A percentile compares a stretch with the other conserved stretches of the same genome.
Conservation (phyloP, 2,888 invertebrate genomes). For the Isoperla grammatica region DNA sequence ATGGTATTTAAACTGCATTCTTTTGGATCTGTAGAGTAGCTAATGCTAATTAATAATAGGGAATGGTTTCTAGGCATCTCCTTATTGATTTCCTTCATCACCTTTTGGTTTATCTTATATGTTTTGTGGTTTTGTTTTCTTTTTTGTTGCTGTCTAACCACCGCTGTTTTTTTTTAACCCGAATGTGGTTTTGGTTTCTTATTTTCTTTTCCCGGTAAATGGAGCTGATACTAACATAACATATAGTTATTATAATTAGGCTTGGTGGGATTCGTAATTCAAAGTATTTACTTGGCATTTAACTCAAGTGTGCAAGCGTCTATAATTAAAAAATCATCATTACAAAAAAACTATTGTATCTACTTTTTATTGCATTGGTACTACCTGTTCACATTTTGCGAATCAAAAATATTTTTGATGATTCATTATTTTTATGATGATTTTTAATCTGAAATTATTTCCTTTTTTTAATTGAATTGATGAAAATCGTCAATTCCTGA, state of each 20-base stretch:
- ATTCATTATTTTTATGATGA: background rate
- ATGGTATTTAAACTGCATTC: background rate
- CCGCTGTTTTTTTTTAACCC: slow-evolving; percentile 1
- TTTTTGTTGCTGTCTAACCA: slow-evolving; percentile 13
- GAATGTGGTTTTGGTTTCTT: slow-evolving; percentile 7
- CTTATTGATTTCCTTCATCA: slow-evolving; percentile 11
- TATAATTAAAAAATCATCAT: no score
- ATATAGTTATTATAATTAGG: background rate
- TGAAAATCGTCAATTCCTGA: no score
- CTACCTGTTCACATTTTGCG: background rate
- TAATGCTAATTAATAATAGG: slow-evolving; percentile 11
- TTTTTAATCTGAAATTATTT: background rate
- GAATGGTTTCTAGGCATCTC: slow-evolving; percentile 22
- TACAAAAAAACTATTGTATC: no score
- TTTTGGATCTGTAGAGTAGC: background rate
- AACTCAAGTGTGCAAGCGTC: background rate
- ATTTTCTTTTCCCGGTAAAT: slow-evolving; percentile 13
- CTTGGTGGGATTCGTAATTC: background rate
- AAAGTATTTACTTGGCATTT: background rate
- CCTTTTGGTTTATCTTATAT: slow-evolving; percentile 15
- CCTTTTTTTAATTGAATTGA: background rate
- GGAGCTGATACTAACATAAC: slow-evolving; percentile 25
- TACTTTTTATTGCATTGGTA: background rate
- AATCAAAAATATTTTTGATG: background rate
- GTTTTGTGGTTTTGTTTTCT: slow-evolving; percentile 15